These are phyloP conservation scores for Drosophila sordidapex DNA, from an alignment of 2,888 invertebrate genomes.

Conservation along the genomic window DNA sequence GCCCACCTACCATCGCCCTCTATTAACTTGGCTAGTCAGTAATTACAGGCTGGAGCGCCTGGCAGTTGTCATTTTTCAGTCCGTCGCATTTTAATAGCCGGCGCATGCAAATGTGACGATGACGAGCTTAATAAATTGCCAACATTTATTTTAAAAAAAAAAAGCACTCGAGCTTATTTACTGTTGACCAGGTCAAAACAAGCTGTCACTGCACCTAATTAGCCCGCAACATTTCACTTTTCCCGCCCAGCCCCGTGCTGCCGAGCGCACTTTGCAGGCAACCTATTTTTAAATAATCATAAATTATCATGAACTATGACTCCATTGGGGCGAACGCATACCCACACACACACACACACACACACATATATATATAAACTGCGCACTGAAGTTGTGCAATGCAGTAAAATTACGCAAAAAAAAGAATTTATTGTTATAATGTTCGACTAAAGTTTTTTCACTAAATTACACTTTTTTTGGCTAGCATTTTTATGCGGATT, in stretches of 20 bases:
- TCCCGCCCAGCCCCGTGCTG: background rate
- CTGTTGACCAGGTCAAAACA: constrained; percentile 47
- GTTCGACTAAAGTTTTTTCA: background rate
- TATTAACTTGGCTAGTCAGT: constrained; percentile 26
- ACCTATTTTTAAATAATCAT: constrained; percentile 72
- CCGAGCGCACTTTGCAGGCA: constrained; percentile 32
- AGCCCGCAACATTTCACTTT: constrained; percentile 27
- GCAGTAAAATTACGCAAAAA: constrained; percentile 45
- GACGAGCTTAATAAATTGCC: constrained; percentile 70
- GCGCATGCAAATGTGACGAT: constrained; percentile 68
- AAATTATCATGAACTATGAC: constrained; percentile 74
- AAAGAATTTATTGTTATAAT: constrained; percentile 32
- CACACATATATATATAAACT: constrained; percentile 15
- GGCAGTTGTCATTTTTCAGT: constrained; percentile 76
- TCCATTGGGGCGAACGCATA: constrained; percentile 44
- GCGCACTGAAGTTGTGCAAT: constrained; percentile 39
- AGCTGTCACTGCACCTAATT: constrained; percentile 70
- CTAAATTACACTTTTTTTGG: background rate
- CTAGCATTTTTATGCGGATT: background rate
- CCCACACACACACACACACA: constrained; percentile 26
- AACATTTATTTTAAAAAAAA: constrained; percentile 62
- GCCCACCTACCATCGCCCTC: background rate
- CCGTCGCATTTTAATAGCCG: constrained; percentile 58
- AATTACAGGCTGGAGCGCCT: constrained; percentile 62
- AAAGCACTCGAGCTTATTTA: constrained; percentile 35